A percentile compares a stretch with the other conserved stretches of the same genome.
Evolutionary conservation across 2,888 invertebrate genomes (phyloP).

Genomic region (Troides helena): DNA sequence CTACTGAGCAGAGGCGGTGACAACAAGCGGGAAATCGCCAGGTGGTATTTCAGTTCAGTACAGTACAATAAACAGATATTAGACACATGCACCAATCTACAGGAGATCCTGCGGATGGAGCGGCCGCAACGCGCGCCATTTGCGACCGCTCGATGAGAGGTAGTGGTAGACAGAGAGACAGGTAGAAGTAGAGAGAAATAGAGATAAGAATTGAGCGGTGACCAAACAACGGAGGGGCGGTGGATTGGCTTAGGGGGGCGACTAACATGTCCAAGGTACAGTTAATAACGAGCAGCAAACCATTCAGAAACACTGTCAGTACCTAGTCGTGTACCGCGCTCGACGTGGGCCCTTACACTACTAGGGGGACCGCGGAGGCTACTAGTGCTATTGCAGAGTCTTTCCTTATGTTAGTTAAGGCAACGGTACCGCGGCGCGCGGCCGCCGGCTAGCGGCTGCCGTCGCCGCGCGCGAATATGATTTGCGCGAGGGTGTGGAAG

Average conservation of each 20-base stretch:
- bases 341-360: constrained; percentile 56
- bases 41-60: constrained; percentile 70
- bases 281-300: constrained; percentile 79
- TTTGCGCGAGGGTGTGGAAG: constrained; percentile 88
- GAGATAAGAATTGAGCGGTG: constrained; percentile 40
- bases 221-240: constrained; percentile 53
- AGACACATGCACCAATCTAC: constrained; percentile 67
- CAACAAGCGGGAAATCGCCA: constrained; percentile 46
- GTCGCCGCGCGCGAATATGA: constrained; percentile 84
- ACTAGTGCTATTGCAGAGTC: constrained; percentile 63
- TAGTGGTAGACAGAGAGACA: background rate
- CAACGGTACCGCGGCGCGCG: constrained; percentile 58
- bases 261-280: constrained; percentile 66
- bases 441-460: constrained; percentile 76
- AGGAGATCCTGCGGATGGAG: constrained; percentile 41
- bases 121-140: constrained; percentile 37
- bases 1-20: constrained; percentile 38
- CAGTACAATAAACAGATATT: constrained; percentile 65
- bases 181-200: constrained; percentile 41
- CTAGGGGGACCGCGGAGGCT: constrained; percentile 46
- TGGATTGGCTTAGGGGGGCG: constrained; percentile 42
- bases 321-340: constrained; percentile 54
- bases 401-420: constrained; percentile 66
- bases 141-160: no score
- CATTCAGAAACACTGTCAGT: constrained; percentile 72